Base-by-base conservation (phyloP, 2,113 vertebrate genomes). In the Terrapene triunguis region DNA sequence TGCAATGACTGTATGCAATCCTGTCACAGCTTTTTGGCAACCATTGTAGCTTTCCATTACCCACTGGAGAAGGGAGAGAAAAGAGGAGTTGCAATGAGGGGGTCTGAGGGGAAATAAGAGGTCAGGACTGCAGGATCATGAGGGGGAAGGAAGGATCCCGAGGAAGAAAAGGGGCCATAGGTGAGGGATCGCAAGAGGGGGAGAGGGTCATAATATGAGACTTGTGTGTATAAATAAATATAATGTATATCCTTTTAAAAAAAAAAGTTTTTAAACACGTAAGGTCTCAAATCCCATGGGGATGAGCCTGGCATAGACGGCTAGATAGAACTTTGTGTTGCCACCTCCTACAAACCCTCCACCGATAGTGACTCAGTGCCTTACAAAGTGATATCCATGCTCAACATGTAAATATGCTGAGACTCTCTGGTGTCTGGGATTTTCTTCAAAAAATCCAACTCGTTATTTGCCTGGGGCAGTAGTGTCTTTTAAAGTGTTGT, bases 401-500 rank as follows among this genome's bases (percentile, higher is more conserved):
- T 93, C 62, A 5, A 55, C 90, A 3, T 80, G 80, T 82, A 89
- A 83, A 16, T 90, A 4, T 5, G 84, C 35, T 95, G 51, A 1
- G 1, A 55, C 80, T 82, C 90, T 82, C 38, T 93, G 32, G 92
- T 95, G 90, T 84, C 0, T 0, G 65, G 90, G 87, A 92, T 96
- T 83, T 78, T 72, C 87, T 82, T 95, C 92, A 92, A 84, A 54
- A 89, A 95, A 80, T 84, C 72, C 95, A 89, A 90, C 85, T 89
- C n/a, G 14, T 94, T 85, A 12, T 59, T 79, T 94, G 93, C 93
- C 93, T 95, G 93, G 90, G 90, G 92, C 95, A 92, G 86, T 80
- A 92, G 95, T 54, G 93, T 74, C 82, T 93, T 92, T 95, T 51
- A 21, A 32, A 94, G 80, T 16, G 90, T 32, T 93, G 94, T 85